Percentiles rank a stretch among this genome's conserved stretches.
Evolutionary conservation across 1,140 invertebrate genomes (phyloP).

Genomic region (Drosophila pectinifera): DNA sequence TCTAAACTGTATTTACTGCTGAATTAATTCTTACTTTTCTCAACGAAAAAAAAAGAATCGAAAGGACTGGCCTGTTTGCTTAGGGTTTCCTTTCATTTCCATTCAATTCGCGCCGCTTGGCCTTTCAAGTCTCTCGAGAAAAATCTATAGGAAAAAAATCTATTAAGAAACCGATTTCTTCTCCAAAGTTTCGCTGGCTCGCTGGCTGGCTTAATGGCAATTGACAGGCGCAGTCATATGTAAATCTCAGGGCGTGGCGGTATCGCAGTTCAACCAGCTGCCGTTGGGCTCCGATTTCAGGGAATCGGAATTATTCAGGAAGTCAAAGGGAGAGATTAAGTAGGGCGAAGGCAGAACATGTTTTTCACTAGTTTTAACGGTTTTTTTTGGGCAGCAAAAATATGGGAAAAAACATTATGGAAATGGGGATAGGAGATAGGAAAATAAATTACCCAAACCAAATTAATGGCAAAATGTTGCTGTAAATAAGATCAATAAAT

Average conservation of each 20-base stretch:
- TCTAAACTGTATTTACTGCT: conserved; percentile 78
- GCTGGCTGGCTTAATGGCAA: conserved; percentile 64
- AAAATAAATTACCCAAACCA: conserved; percentile 5
- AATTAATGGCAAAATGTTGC: neutral
- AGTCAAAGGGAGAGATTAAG: conserved; percentile 26
- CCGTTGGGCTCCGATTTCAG: conserved; percentile 47
- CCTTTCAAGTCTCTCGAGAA: conserved; percentile 45
- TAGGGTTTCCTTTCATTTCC: conserved; percentile 65
- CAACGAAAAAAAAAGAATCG: conserved; percentile 8
- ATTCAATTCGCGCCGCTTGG: conserved; percentile 37
- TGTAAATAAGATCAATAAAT: neutral
- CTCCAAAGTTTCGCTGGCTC: conserved; percentile 41
- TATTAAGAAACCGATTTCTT: conserved; percentile 68
- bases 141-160: conserved; percentile 46
- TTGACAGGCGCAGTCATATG: conserved; percentile 79
- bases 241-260: conserved; percentile 59
- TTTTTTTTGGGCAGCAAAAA: conserved; percentile 15
- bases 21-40: conserved; percentile 78
- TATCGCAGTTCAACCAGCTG: conserved; percentile 32
- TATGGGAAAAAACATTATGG: conserved; percentile 28
- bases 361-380: conserved; percentile 38
- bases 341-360: conserved; percentile 25
- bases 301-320: conserved; percentile 19
- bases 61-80: conserved; percentile 70
- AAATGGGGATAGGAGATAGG: conserved; percentile 4